Conservation (phyloP, 2,888 invertebrate species). For the Caradrina clavipalpis region DNA sequence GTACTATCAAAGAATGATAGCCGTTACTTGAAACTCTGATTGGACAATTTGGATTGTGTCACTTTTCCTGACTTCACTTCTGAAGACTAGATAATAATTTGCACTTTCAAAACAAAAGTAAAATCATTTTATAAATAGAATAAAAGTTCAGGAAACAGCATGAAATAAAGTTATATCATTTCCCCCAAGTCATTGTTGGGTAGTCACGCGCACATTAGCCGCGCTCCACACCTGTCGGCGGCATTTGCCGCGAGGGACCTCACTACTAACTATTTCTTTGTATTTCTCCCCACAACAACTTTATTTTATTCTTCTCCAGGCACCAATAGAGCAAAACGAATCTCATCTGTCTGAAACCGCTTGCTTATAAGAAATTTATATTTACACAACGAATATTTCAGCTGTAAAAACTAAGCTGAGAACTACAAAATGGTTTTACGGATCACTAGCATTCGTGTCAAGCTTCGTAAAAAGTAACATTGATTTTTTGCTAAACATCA, state of each 20-base stretch:
- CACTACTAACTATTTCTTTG: conserved; percentile 82
- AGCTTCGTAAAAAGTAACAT: conserved; percentile 31
- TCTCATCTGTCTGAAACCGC: conserved; percentile 39
- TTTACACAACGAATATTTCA: conserved; percentile 18
- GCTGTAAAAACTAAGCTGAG: conserved; percentile 26
- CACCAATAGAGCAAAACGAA: conserved; percentile 71
- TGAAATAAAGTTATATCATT: conserved; percentile 76
- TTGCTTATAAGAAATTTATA: conserved; percentile 35
- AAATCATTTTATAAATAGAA: conserved; percentile 35
- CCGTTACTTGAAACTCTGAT: neutral
- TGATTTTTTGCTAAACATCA: conserved; percentile 24
- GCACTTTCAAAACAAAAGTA: conserved; percentile 33
- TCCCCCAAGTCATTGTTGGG: conserved; percentile 78
- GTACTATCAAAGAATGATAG: neutral
- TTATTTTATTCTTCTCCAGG: conserved; percentile 77
- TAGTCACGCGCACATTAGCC: conserved; percentile 80
- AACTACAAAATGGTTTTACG: conserved; percentile 11
- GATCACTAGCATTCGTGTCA: conserved; percentile 22
- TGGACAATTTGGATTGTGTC: neutral
- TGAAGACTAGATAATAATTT: conserved; percentile 7
- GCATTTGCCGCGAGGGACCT: conserved; percentile 79
- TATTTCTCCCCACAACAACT: conserved; percentile 74
- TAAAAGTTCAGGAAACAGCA: conserved; percentile 58
- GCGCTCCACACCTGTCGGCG: conserved; percentile 80
- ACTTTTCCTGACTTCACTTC: neutral